Evolutionary conservation across 2,113 vertebrate genomes (phyloP).

Genomic region (Sorex fumeus): DNA sequence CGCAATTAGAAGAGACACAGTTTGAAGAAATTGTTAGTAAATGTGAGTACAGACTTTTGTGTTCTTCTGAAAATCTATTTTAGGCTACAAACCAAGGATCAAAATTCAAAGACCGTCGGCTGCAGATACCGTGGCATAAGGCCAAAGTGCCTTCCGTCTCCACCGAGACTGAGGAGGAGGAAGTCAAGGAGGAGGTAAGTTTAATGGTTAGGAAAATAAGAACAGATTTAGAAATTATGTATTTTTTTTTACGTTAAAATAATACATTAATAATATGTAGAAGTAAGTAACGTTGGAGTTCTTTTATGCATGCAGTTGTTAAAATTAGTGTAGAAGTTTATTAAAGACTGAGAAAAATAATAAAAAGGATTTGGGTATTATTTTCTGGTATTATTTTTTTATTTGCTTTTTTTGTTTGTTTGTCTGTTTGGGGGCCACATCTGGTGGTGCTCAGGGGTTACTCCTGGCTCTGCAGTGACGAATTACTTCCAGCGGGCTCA

Average conservation of each 20-base stretch:
- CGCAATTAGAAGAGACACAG: conserved; percentile 14
- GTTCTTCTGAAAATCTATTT: conserved; percentile 68
- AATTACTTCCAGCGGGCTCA: no score
- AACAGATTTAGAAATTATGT: conserved; percentile 34
- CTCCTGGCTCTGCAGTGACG: no score
- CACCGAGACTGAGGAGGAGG: conserved; percentile 96
- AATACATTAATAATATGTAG: neutral
- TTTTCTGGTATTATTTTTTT: conserved; percentile 11
- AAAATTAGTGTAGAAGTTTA: conserved; percentile 43
- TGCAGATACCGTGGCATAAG: conserved; percentile 98
- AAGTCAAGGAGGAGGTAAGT: conserved; percentile 95
- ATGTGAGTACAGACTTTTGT: conserved; percentile 29
- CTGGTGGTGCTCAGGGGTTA: no score
- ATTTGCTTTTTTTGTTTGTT: no score
- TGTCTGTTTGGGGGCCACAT: no score
- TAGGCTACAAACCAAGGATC: conserved; percentile 98
- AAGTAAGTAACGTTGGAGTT: neutral
- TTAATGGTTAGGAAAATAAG: neutral
- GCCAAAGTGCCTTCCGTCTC: conserved; percentile 96
- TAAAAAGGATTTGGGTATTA: neutral
- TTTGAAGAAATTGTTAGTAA: conserved; percentile 56
- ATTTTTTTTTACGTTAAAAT: conserved; percentile 55
- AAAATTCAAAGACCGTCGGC: conserved; percentile 96
- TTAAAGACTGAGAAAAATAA: conserved; percentile 19
- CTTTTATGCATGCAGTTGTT: conserved; percentile 38